phyloP scores from a whole-genome alignment of 1,140 invertebrate species.

The Papilio polytes region DNA sequence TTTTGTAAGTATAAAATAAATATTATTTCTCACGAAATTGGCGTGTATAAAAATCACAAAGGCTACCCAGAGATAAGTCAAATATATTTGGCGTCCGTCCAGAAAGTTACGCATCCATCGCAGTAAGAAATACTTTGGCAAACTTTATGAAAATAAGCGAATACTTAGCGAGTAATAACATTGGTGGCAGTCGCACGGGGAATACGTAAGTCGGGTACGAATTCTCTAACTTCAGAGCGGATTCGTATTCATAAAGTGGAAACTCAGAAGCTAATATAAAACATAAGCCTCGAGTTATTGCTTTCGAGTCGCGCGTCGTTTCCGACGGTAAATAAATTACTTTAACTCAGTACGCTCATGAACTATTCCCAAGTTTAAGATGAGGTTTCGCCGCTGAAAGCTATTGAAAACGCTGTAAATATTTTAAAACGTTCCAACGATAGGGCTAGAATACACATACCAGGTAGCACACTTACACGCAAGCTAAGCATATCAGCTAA shows the following conservation, averaged over 20 bases:
- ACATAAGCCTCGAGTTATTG: constrained; percentile 60
- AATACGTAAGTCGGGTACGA: constrained; percentile 44
- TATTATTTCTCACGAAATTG: constrained; percentile 31
- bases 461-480: no score
- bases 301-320: constrained; percentile 53
- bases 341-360: constrained; percentile 47
- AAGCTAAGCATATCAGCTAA: no score
- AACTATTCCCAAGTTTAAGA: constrained; percentile 48
- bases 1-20: constrained; percentile 8
- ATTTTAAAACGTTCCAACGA: constrained; percentile 15
- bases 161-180: constrained; percentile 37
- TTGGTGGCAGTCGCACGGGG: constrained; percentile 25
- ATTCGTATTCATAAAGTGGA: constrained; percentile 59
- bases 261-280: constrained; percentile 62
- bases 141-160: constrained; percentile 36
- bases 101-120: constrained; percentile 26
- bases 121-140: constrained; percentile 34
- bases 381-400: constrained; percentile 28
- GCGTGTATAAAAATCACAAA: constrained; percentile 24
- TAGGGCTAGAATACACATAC: neutral
- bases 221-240: constrained; percentile 54
- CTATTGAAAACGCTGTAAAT: constrained; percentile 42
- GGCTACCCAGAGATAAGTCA: constrained; percentile 19
- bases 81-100: constrained; percentile 30
- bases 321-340: constrained; percentile 57